Evolutionary conservation across 2,797 vertebrate genomes (phyloP), one percentile per base, ranked within the genome.

Genomic region (Myotis planiceps): DNA sequence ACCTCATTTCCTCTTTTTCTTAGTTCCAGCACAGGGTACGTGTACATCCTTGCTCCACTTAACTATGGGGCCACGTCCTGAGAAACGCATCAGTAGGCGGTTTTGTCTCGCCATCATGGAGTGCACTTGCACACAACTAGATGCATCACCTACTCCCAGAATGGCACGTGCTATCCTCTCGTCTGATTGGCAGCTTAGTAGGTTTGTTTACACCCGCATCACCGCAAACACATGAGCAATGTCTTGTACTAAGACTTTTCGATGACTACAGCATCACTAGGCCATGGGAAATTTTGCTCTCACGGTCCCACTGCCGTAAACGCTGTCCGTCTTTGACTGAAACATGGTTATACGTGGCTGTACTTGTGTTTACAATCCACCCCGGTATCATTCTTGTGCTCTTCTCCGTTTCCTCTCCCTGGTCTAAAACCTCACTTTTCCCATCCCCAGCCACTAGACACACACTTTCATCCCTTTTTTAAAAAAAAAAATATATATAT

Each of bases 81-180:
- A n/a, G 25, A 29, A 80, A 60, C 1, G 1, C 18, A 19, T 21
- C 9, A 0, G 5, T 4, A 19, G 27, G 78, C 3, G 3, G 7
- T 60, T 21, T 19, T 42, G 27, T 60, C 37, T 6, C 13, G 55
- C 1, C 27, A 19, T n/a, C 37, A 10, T 1, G 6, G 53, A 42
- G 37, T 12, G 53, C 13, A n/a, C 9, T 18, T 9, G 6, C 25
- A n/a, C 76, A 60, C 7, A 13, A 39, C 15, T 21, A 4, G 25
- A 45, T 1, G 37, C 6, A 2, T 29, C 16, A 4, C 37, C 76
- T 27, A 25, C n/a, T 3, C 25, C 53, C 19, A 16, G 9, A 58
- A 37, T 16, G 6, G n/a, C 21, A 5, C 9, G 3, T 0, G 8
- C 18, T 0, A 2, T 5, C 7, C 58, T 23, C 23, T 1, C 4